Conservation (phyloP, 2,888 invertebrate genomes). For the Epinotia nisella region DNA sequence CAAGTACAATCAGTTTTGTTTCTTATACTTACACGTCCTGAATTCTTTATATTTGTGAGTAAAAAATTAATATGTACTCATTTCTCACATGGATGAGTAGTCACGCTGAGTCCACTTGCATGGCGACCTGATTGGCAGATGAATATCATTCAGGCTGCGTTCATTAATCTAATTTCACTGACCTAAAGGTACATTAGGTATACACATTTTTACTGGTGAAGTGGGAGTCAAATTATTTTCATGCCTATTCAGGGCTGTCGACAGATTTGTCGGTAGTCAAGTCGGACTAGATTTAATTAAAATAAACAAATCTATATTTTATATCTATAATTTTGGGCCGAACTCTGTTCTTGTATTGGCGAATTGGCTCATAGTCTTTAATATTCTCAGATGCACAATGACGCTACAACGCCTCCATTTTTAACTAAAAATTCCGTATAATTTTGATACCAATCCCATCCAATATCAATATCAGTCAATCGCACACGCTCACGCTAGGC, state of each 20-base stretch:
- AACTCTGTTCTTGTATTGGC: not conserved
- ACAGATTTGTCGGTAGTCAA: not conserved
- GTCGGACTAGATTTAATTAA: not conserved
- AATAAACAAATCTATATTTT: not conserved
- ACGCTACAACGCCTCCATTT: not conserved
- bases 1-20: no score
- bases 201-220: not conserved
- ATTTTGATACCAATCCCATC: not conserved
- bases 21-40: no score
- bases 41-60: no score
- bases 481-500: not conserved
- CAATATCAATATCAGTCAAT: not conserved
- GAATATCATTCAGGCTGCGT: not conserved
- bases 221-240: not conserved
- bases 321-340: not conserved
- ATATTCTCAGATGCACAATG: not conserved
- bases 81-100: no score
- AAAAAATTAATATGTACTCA: no score
- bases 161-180: not conserved
- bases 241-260: not conserved
- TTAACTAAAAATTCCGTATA: not conserved
- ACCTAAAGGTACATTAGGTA: not conserved
- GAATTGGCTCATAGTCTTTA: no score
- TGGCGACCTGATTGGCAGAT: not conserved
- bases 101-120: no score